These are phyloP conservation scores for Myopa testacea DNA, from an alignment of 2,888 invertebrate species.

Conservation along the genomic window DNA sequence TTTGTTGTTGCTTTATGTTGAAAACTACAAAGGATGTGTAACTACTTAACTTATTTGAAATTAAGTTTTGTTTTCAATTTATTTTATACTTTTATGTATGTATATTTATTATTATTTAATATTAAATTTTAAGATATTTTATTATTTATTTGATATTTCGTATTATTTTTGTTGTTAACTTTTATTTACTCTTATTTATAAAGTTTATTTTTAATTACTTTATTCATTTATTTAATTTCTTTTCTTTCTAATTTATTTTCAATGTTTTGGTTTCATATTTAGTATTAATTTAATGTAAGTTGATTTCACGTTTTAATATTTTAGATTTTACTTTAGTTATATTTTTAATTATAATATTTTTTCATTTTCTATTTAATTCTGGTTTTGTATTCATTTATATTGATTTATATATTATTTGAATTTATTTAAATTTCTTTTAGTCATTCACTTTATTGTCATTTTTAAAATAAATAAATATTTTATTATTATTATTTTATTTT, in stretches of 20 bases:
- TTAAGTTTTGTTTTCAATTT: too few species aligned
- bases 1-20: too few species aligned
- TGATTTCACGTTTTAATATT: background rate
- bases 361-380: background rate
- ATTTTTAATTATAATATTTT: constrained; percentile 28
- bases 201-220: background rate
- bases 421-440: too few species aligned
- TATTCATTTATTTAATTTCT: background rate
- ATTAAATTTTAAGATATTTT: background rate
- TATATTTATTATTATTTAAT: too few species aligned
- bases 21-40: too few species aligned
- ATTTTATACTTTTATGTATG: too few species aligned
- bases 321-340: background rate
- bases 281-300: background rate
- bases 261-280: too few species aligned
- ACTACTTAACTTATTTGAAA: too few species aligned
- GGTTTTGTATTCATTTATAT: too few species aligned
- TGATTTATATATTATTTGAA: too few species aligned
- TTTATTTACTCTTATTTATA: background rate
- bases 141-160: background rate
- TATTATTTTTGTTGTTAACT: background rate
- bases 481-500: constrained; percentile 10
- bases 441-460: too few species aligned
- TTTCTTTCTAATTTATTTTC: background rate
- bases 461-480: constrained; percentile 34